Base-by-base conservation (phyloP, 2,888 invertebrate species). In the Cataglyphis cursor region DNA sequence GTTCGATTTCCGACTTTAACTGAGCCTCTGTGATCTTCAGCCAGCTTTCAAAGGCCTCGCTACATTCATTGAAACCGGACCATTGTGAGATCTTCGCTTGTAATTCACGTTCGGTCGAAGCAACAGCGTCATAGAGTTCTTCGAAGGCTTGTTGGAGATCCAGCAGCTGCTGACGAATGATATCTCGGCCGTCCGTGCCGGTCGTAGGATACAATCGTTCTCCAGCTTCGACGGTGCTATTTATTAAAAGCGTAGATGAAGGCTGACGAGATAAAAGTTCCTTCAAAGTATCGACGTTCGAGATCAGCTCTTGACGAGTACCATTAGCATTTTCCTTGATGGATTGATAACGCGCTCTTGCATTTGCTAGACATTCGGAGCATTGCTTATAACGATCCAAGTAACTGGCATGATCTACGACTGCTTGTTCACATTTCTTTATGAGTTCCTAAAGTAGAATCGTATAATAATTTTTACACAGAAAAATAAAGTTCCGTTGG, bases 361-460 rank as follows among this genome's bases (percentile, higher is more conserved):
- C 97, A 61, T 96, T 96, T 81, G 97, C 96, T 41, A 98, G 95
- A 97, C 98, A 98, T 90, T 98, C 97, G 0, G 97, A 96, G 91
- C 98, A 98, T 92, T 98, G 97, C 81, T 97, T 97, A 92, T 98
- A 98, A 90, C 98, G 98, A 0, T 97, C 97, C 91, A 97, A 96
- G 93, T 97, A 98, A 0, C 96, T 95, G 85, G 96, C 96, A 90
- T 99, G 98, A 92, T 98, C 98, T 76, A 96, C 96, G 0, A 98
- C 97, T 8, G 98, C 97, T 95, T 98, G 98, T 92, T 98, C 98
- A 92, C 98, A 98, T 95, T 98, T 99, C 94, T 98, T 98, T 0
- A 98, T 96, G 44, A 99, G 96, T 95, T 99, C 98, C 96, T 96
- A 84, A 6, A 81, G 28, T 15, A 44, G 5, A 51, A 61, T 61